These are phyloP conservation scores for Pedetes capensis DNA, from an alignment of 2,113 vertebrate species.

Conservation along the genomic window DNA sequence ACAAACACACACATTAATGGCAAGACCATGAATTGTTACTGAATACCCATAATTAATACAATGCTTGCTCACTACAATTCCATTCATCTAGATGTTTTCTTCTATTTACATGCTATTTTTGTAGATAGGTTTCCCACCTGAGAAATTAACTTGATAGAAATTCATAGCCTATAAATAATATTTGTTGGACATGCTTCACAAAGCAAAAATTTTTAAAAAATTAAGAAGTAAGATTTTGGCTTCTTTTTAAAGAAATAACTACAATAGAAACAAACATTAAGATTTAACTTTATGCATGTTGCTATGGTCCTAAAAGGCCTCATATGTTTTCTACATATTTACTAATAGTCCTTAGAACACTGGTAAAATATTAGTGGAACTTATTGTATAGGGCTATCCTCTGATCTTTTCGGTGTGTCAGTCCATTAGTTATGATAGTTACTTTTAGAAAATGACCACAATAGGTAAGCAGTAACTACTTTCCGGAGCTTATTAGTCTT, in stretches of 20 bases:
- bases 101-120: neutral
- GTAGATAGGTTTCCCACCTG: neutral
- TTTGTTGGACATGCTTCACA: neutral
- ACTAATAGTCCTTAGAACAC: neutral
- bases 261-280: neutral
- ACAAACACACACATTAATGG: neutral
- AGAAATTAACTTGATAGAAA: neutral
- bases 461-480: constrained; percentile 53
- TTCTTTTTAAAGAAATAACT: neutral
- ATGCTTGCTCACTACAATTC: neutral
- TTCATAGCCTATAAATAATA: neutral
- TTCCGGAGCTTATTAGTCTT: constrained; percentile 70
- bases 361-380: neutral
- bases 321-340: neutral
- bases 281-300: neutral
- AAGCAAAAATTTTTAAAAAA: neutral
- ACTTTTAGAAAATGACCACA: constrained; percentile 69
- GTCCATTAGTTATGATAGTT: neutral
- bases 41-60: neutral
- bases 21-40: neutral
- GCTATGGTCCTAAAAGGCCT: neutral
- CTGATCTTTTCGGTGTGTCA: constrained; percentile 12
- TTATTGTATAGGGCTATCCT: constrained; percentile 56
- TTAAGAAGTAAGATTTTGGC: too few relatives aligned
- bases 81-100: neutral